Conservation (phyloP, 2,797 vertebrate genomes). For the Anguilla pacifica region DNA sequence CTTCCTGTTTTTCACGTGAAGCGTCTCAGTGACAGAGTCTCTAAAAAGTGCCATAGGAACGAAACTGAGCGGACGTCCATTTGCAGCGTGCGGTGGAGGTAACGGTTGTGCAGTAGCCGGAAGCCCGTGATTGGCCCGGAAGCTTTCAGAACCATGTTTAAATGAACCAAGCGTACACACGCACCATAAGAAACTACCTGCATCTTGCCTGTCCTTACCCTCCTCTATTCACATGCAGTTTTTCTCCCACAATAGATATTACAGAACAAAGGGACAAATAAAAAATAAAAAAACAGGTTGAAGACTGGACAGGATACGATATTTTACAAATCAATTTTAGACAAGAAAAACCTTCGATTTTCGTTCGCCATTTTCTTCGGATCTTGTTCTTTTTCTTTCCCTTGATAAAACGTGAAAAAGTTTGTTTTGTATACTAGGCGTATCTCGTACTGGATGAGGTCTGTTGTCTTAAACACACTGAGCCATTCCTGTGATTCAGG, state of each 20-base stretch:
- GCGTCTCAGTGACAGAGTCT: background rate
- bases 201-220: background rate
- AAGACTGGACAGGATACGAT: background rate
- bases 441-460: background rate
- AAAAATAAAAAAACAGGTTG: background rate
- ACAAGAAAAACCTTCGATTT: background rate
- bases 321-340: background rate
- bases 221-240: background rate
- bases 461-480: constrained; percentile 4
- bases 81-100: background rate
- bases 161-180: background rate
- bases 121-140: background rate
- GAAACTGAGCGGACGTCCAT: background rate
- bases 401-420: background rate
- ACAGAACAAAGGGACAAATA: background rate
- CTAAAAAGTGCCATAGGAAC: background rate
- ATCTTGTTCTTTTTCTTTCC: background rate
- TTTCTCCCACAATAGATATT: background rate
- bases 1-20: background rate
- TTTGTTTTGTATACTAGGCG: constrained; percentile 27
- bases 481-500: background rate
- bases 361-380: background rate
- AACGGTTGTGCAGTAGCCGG: background rate
- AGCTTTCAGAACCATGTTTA: background rate
- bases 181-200: background rate